phyloP scores from a whole-genome alignment of 2,888 invertebrate species.

The Elegia similella region DNA sequence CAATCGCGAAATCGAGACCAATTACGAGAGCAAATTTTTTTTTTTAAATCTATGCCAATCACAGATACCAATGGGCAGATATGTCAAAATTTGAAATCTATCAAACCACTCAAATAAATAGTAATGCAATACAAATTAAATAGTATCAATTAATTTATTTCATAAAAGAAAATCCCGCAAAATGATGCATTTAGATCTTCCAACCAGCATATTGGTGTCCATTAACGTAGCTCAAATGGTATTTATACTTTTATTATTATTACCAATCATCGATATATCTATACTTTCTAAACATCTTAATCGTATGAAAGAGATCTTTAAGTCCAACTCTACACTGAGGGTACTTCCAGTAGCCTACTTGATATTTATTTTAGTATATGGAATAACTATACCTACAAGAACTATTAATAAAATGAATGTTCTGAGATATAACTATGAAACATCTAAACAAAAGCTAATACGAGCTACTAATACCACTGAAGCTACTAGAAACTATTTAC shows the following conservation, averaged over 20 bases:
- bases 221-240: constrained; percentile 53
- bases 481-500: constrained; percentile 57
- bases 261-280: constrained; percentile 46
- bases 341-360: constrained; percentile 30
- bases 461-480: constrained; percentile 48
- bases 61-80: too few relatives aligned
- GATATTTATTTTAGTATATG: constrained; percentile 37
- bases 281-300: constrained; percentile 44
- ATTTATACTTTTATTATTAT: constrained; percentile 43
- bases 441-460: constrained; percentile 40
- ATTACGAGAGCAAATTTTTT: too few relatives aligned
- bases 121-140: too few relatives aligned
- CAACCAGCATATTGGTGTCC: constrained; percentile 36
- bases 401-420: constrained; percentile 36
- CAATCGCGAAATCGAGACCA: too few relatives aligned
- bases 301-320: constrained; percentile 24
- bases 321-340: constrained; percentile 20
- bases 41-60: too few relatives aligned
- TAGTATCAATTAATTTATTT: not conserved
- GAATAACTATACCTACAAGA: constrained; percentile 49
- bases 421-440: constrained; percentile 30
- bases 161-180: constrained; percentile 13
- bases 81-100: too few relatives aligned
- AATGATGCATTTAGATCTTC: constrained; percentile 34
- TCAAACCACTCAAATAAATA: too few relatives aligned